Conservation (phyloP, 2,113 vertebrate genomes). For the Ciconia maguari region DNA sequence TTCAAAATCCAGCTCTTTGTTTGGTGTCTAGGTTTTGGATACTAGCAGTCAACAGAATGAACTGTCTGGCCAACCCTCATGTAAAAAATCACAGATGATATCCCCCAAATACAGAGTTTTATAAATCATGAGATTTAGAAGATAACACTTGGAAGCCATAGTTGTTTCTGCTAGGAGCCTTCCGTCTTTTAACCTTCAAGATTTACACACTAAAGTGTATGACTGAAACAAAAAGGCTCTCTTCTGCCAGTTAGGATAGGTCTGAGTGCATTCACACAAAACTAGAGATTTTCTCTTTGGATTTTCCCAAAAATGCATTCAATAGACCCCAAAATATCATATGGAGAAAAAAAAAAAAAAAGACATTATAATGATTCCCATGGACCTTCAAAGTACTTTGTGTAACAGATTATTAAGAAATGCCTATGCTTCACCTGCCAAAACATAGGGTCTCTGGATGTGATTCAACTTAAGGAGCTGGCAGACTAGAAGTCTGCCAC, state of each 20-base stretch:
- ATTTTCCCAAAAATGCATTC: not conserved
- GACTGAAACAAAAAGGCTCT: not conserved
- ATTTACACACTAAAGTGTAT: not conserved
- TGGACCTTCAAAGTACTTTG: not conserved
- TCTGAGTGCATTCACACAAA: not conserved
- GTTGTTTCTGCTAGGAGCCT: not conserved
- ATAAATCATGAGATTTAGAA: not conserved
- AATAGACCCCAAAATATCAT: not conserved
- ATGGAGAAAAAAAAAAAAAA: not conserved
- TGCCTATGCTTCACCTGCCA: not conserved
- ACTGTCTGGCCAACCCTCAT: accelerated
- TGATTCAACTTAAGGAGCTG: not conserved
- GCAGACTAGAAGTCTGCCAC: not conserved
- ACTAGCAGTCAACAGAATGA: not conserved
- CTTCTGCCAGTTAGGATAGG: not conserved
- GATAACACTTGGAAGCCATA: not conserved
- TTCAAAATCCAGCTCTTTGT: not conserved
- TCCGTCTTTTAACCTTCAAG: not conserved
- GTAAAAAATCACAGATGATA: not conserved
- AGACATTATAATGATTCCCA: not conserved
- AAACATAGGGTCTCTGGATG: not conserved
- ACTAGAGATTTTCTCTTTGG: not conserved
- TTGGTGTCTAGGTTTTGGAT: not conserved
- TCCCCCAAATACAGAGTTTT: not conserved
- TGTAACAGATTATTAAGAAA: not conserved